Conservation (phyloP, 2,888 invertebrate genomes). For the Drosophila cognata region DNA sequence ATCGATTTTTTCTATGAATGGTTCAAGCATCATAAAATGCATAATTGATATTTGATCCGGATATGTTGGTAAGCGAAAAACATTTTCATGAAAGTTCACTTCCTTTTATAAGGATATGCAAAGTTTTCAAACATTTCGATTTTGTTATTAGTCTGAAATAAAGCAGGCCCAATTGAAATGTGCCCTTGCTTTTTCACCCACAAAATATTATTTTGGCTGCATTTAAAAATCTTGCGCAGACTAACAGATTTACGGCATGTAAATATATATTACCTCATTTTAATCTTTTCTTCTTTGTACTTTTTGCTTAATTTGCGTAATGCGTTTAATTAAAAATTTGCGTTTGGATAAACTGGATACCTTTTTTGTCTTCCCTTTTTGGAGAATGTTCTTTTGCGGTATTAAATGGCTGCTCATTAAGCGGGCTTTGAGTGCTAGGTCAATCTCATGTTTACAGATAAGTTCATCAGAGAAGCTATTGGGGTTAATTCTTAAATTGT, state of each 20-base stretch:
- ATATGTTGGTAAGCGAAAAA: not conserved
- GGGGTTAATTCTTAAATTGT: constrained; percentile 3
- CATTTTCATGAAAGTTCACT: not conserved
- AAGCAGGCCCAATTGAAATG: not conserved
- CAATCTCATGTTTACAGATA: constrained; percentile 1
- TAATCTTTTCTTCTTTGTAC: constrained; percentile 14
- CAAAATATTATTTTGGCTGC: constrained; percentile 11
- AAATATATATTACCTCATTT: constrained; percentile 23
- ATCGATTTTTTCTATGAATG: not conserved
- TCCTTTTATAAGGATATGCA: not conserved
- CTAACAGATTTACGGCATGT: constrained; percentile 7
- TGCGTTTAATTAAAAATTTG: constrained; percentile 71
- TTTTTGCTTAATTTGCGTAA: constrained; percentile 61
- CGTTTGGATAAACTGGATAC: constrained; percentile 48
- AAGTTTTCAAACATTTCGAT: not conserved
- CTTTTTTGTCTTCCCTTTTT: constrained; percentile 30
- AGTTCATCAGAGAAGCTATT: not conserved
- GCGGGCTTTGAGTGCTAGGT: not conserved
- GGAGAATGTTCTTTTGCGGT: constrained; percentile 10
- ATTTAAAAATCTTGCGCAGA: constrained; percentile 19
- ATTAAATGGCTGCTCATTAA: constrained; percentile 47
- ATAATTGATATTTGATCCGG: not conserved
- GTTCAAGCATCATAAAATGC: not conserved
- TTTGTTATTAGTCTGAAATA: not conserved
- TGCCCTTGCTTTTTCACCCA: not conserved